Evolutionary conservation across 2,113 vertebrate species (phyloP), one percentile per base, ranked within the genome.

Genomic region (Callionymus lyra): DNA sequence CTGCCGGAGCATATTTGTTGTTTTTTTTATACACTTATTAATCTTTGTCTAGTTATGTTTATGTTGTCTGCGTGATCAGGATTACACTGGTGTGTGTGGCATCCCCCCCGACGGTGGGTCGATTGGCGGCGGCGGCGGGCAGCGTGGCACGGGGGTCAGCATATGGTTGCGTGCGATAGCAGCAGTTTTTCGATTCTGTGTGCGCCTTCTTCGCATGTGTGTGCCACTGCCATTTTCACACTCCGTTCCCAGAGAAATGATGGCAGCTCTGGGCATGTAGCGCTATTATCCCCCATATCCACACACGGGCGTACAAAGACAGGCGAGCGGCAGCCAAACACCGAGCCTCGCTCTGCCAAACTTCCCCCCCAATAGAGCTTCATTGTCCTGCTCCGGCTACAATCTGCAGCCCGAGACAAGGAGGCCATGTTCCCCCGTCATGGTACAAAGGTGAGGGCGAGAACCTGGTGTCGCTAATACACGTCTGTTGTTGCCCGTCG

Each of bases 91-190:
- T 43, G 53, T 50, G 67, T 37, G 61, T 82, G 83, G 84, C 79
- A 84, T 84, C 68, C 53, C 56, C 68, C 60, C 77, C 53, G 73
- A 65, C 71, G 86, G 85, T 86, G 84, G 84, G 88, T 92, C n/a
- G 91, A 91, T 92, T 91, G 87, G 86, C 87, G 85, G 86, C 80
- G 89, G 91, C 93, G 92, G 88, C 86, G 84, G 21, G 86, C 71
- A 81, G 83, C 86, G 87, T 86, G 87, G 85, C 87, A 27, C 88
- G 84, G 87, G n/a, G 86, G 87, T 93, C 93, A 94, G 87, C 91
- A 96, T 97, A 94, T 97, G 94, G 91, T 89, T 80, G 84, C 82
- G 85, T 80, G 88, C 89, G 94, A 98, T 97, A 95, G 84, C 63
- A 59, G n/a, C 84, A 87, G 80, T 85, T n/a, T n/a, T n/a, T 89